Percentiles rank a stretch among this genome's conserved stretches.
Conservation (phyloP, 2,888 invertebrate species). For the Phytoseiulus persimilis region DNA sequence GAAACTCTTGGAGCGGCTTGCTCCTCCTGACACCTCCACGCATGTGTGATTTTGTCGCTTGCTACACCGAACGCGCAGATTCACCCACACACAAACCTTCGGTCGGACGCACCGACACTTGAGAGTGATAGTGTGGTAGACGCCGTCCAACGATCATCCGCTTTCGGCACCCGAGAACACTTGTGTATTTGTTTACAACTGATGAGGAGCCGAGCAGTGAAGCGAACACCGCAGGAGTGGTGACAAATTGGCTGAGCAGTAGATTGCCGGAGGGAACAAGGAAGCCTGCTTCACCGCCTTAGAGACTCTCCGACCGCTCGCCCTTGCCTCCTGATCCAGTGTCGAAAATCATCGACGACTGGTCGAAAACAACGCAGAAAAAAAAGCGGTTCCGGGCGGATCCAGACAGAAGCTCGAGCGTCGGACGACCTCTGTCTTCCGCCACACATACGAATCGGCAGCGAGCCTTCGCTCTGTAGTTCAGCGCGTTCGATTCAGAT, state of each 20-base stretch:
- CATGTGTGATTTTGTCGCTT: constrained; percentile 5
- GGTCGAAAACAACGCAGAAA: background rate
- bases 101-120: background rate
- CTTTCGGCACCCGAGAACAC: constrained; percentile 5
- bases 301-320: background rate
- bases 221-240: background rate
- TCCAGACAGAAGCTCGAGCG: background rate
- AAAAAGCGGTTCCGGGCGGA: background rate
- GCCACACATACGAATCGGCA: no score
- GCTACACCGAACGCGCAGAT: background rate
- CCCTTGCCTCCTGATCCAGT: background rate
- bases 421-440: background rate
- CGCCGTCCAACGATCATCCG: background rate
- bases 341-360: background rate
- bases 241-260: background rate
- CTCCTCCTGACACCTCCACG: background rate
- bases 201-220: background rate
- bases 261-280: constrained; percentile 5
- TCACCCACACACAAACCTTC: background rate
- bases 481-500: background rate
- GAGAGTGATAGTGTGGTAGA: background rate
- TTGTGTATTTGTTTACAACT: constrained; percentile 5
- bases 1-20: background rate
- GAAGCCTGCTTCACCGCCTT: background rate
- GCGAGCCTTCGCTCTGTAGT: no score